Base-by-base conservation (phyloP, 2,888 invertebrate species). In the Steinernema scapterisci region DNA sequence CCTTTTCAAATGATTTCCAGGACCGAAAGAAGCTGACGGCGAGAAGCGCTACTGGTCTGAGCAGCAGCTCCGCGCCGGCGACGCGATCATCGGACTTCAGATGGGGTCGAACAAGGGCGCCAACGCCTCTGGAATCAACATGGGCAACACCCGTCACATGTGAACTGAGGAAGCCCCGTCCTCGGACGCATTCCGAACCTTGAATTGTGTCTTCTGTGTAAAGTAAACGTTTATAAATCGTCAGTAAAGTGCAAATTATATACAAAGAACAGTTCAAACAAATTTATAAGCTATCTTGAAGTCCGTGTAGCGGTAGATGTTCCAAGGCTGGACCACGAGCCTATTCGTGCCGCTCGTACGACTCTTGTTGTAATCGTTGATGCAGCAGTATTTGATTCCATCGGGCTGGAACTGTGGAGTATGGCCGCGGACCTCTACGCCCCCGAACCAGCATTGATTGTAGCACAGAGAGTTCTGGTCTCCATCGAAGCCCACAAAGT, bases 41-140 rank as follows among this genome's bases (percentile, higher is more conserved):
- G 96, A 97, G 88, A 93, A 94, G 52, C 92, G 97, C 79, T 92
- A 94, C 88, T 97, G 97, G 90, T 92, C 93, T 16, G 95, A 96
- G 73, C 97, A 97, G 88, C 96, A 96, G 89, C 90, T 97, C 7
- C 81, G 80, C 70, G 85, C 84, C 48, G 85, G 85, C 7, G 83
- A 84, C 87, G 93, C 93, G 70, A 93, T 97, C 77, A 97, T 88
- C 75, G 86, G 87, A 7, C 85, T 96, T 75, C 97, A 97, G 89
- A 95, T 95, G 89, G 97, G 97, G 76, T 94, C 94, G 86, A 97
- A 97, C 91, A 97, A 97, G 90, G 97, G 97, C 38, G 97, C 97
- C 85, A 95, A 91, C 88, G 96, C 96, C 89, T 93, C 94, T 81
- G 97, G 97, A 75, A 94, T 96, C 88, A 97, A 63, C 43, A 73